phyloP scores from a whole-genome alignment of 2,113 vertebrate genomes.

The crab-eating macaque (Macaca fascicularis) region DNA sequence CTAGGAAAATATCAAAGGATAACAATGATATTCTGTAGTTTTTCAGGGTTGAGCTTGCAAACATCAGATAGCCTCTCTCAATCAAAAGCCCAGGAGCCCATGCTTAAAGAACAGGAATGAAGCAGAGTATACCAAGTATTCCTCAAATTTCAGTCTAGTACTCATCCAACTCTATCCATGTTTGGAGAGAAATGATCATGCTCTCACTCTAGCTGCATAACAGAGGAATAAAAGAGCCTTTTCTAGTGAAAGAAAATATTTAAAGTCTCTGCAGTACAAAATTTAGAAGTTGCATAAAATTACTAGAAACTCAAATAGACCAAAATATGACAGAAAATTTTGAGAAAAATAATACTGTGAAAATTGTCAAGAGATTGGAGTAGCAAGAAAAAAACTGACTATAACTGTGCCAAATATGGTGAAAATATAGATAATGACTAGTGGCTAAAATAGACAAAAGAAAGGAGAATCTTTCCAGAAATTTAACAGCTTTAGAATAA shows the following conservation, averaged over 20 bases:
- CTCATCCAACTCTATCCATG: background rate
- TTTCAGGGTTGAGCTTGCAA: background rate
- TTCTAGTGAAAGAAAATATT: background rate
- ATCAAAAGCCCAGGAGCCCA: background rate
- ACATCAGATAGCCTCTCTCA: background rate
- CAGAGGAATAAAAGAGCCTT: background rate
- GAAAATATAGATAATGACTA: background rate
- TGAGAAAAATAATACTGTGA: background rate
- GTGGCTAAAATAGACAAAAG: background rate
- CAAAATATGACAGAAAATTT: background rate
- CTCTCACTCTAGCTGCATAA: background rate
- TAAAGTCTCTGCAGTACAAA: background rate
- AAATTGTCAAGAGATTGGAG: background rate
- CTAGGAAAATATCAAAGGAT: background rate
- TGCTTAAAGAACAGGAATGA: background rate
- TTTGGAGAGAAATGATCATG: background rate
- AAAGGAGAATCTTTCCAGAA: background rate
- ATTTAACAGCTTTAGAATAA: background rate
- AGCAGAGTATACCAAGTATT: background rate
- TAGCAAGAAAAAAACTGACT: background rate
- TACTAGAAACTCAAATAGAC: background rate
- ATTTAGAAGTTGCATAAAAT: background rate
- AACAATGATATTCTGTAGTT: background rate
- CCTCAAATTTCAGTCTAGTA: background rate
- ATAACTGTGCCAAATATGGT: background rate